Base-by-base conservation (phyloP, 1,140 invertebrate genomes). In the Gryon sp. region DNA sequence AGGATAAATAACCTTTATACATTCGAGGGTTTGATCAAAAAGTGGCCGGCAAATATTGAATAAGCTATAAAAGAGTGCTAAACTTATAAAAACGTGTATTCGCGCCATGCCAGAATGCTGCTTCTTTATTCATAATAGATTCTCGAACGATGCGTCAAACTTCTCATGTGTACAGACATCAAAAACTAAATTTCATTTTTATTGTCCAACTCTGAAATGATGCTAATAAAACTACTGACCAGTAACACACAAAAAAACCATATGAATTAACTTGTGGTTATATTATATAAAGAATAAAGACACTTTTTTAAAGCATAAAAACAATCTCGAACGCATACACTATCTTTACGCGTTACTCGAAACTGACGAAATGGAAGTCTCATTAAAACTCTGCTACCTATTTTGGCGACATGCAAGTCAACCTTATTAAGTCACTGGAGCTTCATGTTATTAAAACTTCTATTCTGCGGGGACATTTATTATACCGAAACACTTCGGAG, bases 31-130 rank as follows among this genome's bases (percentile, higher is more conserved):
- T 34, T 36, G 34, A 52, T 66, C 60, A 74, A 66, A 53, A 60
- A 60, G 36, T 66, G 40, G 52, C 70, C 43, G 43, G 19, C 30
- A 41, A 66, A 32, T 74, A 74, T 74, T 46, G 45, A 19, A 43
- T 66, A 60, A 74, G 38, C 36, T 38, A 59, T 74, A 76, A 69
- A 76, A 60, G 46, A 28, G 63, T 40, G 48, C 40, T 69, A 69
- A 76, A 76, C 50, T 69, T 41, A 40, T 57, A 52, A 55, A 36
- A 63, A 63, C 43, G 34, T 38, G 63, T 62, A 43, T 11, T 22
- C 8, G 20, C n/a, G 57, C 19, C 22, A 14, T 9, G 12, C 1
- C 30, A 43, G 36, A 57, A 59, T 22, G 22, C 5, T 28, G 48
- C 30, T 38, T 45, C 50, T 74, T 52, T 66, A 74, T 74, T 74